A percentile compares a stretch with the other conserved stretches of the same genome.
Evolutionary conservation across 2,113 vertebrate genomes (phyloP).

Genomic region (Scomber japonicus): DNA sequence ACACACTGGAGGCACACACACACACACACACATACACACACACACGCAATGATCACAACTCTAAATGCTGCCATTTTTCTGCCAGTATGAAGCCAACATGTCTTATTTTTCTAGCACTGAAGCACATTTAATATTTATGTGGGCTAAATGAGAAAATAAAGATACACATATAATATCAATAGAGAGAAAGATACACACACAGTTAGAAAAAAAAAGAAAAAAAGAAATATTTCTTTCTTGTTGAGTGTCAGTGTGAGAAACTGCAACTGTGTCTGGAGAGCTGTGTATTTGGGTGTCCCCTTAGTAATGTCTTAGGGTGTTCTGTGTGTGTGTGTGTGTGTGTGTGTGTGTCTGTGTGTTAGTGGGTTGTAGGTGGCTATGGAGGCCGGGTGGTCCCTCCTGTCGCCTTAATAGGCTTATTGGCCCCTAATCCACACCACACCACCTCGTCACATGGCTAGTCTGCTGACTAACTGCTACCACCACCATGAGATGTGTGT

Average conservation of each 20-base stretch:
- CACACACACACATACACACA: conserved; percentile 21
- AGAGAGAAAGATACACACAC: too few relatives aligned
- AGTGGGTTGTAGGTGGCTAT: conserved; percentile 64
- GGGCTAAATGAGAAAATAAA: conserved; percentile 18
- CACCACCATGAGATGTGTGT: conserved; percentile 40
- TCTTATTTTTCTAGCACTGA: conserved; percentile 21
- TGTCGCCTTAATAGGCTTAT: conserved; percentile 82
- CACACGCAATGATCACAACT: conserved; percentile 14
- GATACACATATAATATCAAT: neutral
- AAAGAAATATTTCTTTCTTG: neutral
- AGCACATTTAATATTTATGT: neutral
- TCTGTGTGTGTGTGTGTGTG: conserved; percentile 16
- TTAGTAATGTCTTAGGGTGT: conserved; percentile 15
- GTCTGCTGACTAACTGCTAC: conserved; percentile 81
- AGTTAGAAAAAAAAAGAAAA: neutral
- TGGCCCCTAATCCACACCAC: conserved; percentile 80
- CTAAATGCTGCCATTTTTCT: conserved; percentile 37
- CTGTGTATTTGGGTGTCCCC: conserved; percentile 12
- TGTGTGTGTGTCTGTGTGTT: conserved; percentile 17
- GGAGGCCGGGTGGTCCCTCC: conserved; percentile 81
- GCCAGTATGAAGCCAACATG: conserved; percentile 11
- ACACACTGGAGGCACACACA: conserved; percentile 3
- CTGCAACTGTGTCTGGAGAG: conserved; percentile 24
- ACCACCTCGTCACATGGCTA: conserved; percentile 77
- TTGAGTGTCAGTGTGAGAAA: conserved; percentile 9